Evolutionary conservation across 1,140 invertebrate genomes (phyloP), one percentile per base, ranked within the genome.

Genomic region (Telenomus remus): DNA sequence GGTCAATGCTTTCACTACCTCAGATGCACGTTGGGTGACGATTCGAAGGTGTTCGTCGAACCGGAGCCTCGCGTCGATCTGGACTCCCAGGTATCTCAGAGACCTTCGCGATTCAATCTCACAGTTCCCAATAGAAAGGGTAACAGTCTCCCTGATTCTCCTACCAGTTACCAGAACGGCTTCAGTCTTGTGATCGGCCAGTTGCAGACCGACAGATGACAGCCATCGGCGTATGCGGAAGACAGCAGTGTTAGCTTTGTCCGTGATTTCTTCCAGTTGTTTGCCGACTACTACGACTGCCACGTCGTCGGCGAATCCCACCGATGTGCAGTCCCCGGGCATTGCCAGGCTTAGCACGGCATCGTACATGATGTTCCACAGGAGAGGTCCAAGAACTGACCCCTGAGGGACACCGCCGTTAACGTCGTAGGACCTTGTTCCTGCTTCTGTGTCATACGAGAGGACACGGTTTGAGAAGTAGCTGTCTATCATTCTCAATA

Each of bases 111-210:
- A 72, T 1, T 8, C 8, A 0, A 60, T 60, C 7, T 39, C 47
- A 15, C n/a, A 42, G n/a, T 42, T 27, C 0, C 47, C 34, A 4
- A 60, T n/a, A 19, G 15, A 34, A 5, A 63, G 9, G 9, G 39
- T 68, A 10, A 70, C 61, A 3, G 27, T 48, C n/a, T 72, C 68
- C 7, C 4, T 39, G 0, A 9, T 15, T 16, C 65, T 70, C 13
- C 55, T 46, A 13, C 55, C 61, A 19, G 59, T 55, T 9, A 71
- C 39, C 0, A 76, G 59, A 1, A 76, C 9, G 4, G 78, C 79
- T 55, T 79, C 74, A 1, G 48, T 76, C 12, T 70, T 70, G 33
- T 69, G 57, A 4, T 51, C 56, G 0, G 60, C 73, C 3, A 71
- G n/a, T 14, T 59, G 33, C 37, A 71, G 33, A n/a, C 53, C 51